Conservation (phyloP, 2,888 invertebrate genomes). For the Andricus curvator region DNA sequence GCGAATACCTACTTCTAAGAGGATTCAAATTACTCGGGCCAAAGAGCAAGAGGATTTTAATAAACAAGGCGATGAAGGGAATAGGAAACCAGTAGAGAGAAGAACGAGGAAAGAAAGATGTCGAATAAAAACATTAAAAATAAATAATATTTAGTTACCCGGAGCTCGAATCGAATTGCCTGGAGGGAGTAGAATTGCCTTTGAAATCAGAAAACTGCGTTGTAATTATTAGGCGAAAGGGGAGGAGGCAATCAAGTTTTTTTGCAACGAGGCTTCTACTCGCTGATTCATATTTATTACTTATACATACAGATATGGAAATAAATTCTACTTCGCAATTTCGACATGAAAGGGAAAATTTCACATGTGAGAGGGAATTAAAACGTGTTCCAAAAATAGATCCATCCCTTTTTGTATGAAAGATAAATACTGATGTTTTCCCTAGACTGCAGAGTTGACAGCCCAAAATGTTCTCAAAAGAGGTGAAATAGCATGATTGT, state of each 20-base stretch:
- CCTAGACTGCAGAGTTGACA: not conserved
- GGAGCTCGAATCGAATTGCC: not conserved
- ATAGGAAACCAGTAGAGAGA: conserved; percentile 21
- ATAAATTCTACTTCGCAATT: not conserved
- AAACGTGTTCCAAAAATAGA: not conserved
- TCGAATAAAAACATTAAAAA: not conserved
- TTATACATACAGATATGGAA: not conserved
- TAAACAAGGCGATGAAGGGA: conserved; percentile 29
- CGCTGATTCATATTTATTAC: conserved; percentile 1
- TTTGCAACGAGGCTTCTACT: not conserved
- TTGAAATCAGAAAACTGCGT: conserved; percentile 26
- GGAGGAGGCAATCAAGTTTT: conserved; percentile 26
- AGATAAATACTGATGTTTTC: not conserved
- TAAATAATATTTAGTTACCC: conserved; percentile 21
- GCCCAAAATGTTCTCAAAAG: too few species aligned
- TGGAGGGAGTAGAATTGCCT: not conserved
- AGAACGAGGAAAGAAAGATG: not conserved
- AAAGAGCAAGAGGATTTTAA: conserved; percentile 38
- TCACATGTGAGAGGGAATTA: not conserved
- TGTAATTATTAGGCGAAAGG: conserved; percentile 22
- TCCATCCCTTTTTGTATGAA: not conserved
- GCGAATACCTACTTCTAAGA: not conserved
- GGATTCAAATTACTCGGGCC: conserved; percentile 25
- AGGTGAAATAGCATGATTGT: too few species aligned
- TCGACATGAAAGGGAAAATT: not conserved